A percentile compares a stretch with the other conserved stretches of the same genome.
phyloP scores from a whole-genome alignment of 2,797 vertebrate species.

The Brotula barbata region DNA sequence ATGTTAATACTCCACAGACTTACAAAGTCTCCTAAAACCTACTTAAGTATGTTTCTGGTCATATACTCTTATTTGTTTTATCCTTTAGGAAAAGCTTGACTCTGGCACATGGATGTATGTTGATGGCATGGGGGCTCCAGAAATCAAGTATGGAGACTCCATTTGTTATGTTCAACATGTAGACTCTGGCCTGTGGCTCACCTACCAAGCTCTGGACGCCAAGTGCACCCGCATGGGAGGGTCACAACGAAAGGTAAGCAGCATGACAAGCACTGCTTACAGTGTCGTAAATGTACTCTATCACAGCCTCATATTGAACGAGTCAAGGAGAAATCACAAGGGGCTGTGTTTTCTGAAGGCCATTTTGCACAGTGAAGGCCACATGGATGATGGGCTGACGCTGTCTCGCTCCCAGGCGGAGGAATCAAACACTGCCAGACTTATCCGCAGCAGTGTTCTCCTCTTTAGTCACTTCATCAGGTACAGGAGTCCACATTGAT shows the following conservation, averaged over 20 bases:
- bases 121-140: slow-evolving; percentile 90
- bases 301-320: background rate
- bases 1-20: too few species aligned
- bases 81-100: slow-evolving; percentile 83
- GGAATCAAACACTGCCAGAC: slow-evolving; percentile 88
- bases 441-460: slow-evolving; percentile 87
- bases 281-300: background rate
- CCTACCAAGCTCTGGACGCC: slow-evolving; percentile 87
- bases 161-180: slow-evolving; percentile 91
- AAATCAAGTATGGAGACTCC: slow-evolving; percentile 96
- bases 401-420: slow-evolving; percentile 91
- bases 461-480: slow-evolving; percentile 90
- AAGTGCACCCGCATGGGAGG: slow-evolving; percentile 85
- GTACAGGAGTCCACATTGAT: slow-evolving; percentile 65
- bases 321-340: slow-evolving; percentile 3
- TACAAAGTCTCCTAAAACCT: too few species aligned
- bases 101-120: slow-evolving; percentile 78
- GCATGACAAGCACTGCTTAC: too few species aligned
- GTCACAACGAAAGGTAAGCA: slow-evolving; percentile 86
- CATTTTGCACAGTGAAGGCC: slow-evolving; percentile 92
- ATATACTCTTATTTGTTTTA: background rate
- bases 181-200: slow-evolving; percentile 91
- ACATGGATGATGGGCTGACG: slow-evolving; percentile 96
- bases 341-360: slow-evolving; percentile 78
- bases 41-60: too few species aligned